Conservation (phyloP, 2,888 invertebrate genomes). For the Protophormia terraenovae region DNA sequence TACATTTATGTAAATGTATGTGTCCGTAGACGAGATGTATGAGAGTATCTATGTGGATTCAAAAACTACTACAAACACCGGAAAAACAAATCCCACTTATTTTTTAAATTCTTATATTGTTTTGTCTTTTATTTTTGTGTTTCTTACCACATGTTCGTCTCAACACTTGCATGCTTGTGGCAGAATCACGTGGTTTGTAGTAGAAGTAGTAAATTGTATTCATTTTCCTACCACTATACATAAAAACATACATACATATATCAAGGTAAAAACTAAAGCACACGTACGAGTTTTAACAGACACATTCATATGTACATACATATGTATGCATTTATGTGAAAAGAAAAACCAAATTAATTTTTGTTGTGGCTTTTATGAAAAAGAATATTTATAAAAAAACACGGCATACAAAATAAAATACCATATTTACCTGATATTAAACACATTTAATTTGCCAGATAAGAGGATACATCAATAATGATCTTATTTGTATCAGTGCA, state of each 20-base stretch:
- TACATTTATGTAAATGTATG: neutral
- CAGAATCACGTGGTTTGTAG: slow-evolving; percentile 56
- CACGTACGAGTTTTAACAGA: neutral
- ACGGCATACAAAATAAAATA: slow-evolving; percentile 35
- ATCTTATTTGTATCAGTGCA: no score
- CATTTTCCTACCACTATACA: slow-evolving; percentile 3
- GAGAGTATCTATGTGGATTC: neutral
- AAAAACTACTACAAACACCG: neutral
- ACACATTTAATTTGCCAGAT: slow-evolving; percentile 2
- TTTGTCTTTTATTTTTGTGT: neutral
- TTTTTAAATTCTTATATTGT: neutral
- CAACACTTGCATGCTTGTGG: slow-evolving; percentile 61
- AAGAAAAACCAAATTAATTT: slow-evolving; percentile 65
- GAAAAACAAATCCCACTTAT: neutral
- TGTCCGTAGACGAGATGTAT: neutral
- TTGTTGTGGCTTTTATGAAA: slow-evolving; percentile 49
- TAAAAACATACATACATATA: neutral
- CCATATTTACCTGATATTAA: slow-evolving; percentile 46
- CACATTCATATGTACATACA: neutral
- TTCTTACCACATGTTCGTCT: slow-evolving; percentile 54
- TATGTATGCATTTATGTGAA: slow-evolving; percentile 29
- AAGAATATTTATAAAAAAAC: neutral
- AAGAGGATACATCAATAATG: slow-evolving; percentile 9
- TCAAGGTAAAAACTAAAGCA: neutral
- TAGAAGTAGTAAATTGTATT: slow-evolving; percentile 53